Evolutionary conservation across 2,113 vertebrate genomes (phyloP).

Genomic region (Dasyprocta punctata): DNA sequence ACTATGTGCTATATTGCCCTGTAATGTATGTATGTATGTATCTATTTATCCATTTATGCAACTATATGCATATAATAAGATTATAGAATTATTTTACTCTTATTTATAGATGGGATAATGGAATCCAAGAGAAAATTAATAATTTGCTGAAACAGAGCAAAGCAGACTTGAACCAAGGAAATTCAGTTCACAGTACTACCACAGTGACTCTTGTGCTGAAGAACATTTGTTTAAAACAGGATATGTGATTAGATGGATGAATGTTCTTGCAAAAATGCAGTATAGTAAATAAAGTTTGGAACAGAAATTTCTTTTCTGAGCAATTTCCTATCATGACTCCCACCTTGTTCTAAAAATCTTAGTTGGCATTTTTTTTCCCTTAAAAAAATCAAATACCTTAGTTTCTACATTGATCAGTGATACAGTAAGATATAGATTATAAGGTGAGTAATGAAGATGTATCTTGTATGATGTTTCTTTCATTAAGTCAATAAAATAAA

Average conservation of each 20-base stretch:
- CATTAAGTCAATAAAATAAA: background rate
- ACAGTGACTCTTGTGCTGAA: background rate
- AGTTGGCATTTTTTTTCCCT: background rate
- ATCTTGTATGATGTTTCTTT: background rate
- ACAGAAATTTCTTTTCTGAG: background rate
- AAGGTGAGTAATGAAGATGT: background rate
- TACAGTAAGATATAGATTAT: background rate
- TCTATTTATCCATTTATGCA: background rate
- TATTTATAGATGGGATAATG: background rate
- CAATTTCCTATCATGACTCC: background rate
- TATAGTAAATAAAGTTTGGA: background rate
- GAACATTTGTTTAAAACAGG: background rate
- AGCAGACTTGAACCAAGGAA: background rate
- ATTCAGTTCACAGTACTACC: background rate
- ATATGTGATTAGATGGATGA: background rate
- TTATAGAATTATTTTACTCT: background rate
- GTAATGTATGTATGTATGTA: background rate
- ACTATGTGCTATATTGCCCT: background rate
- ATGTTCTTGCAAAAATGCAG: background rate
- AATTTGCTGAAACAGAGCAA: background rate
- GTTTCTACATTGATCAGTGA: background rate
- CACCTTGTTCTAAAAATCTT: background rate
- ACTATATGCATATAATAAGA: accelerated
- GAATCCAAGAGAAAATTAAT: background rate
- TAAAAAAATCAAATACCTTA: background rate